Conservation (phyloP, 2,888 invertebrate genomes). For the Herminia tarsipennalis region DNA sequence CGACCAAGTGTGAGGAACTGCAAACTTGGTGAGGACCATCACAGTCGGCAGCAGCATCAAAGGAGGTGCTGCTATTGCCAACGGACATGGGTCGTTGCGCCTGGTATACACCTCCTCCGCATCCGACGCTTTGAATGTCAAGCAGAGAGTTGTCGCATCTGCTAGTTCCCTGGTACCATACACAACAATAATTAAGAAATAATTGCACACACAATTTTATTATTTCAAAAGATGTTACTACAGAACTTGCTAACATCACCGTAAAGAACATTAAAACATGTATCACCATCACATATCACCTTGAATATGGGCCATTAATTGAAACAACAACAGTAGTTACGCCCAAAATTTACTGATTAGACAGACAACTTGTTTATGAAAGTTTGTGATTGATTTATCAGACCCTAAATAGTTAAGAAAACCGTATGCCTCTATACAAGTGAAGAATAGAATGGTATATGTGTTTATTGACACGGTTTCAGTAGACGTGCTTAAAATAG, state of each 20-base stretch:
- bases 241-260: neutral
- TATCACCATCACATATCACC: neutral
- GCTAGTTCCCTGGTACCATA: conserved; percentile 67
- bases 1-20: conserved; percentile 66
- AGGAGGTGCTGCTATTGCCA: conserved; percentile 71
- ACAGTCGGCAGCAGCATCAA: conserved; percentile 77
- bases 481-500: conserved; percentile 35
- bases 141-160: conserved; percentile 72
- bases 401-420: conserved; percentile 16
- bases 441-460: conserved; percentile 31
- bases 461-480: conserved; percentile 46
- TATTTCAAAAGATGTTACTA: neutral
- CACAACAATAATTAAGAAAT: neutral
- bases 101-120: conserved; percentile 67
- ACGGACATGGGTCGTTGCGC: conserved; percentile 68
- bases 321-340: too few species aligned
- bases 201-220: neutral
- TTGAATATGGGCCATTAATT: neutral
- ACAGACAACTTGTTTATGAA: conserved; percentile 2
- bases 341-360: neutral
- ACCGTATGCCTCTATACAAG: conserved; percentile 18
- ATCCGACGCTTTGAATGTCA: conserved; percentile 68
- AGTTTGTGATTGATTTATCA: conserved; percentile 13
- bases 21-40: conserved; percentile 65
- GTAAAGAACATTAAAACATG: neutral